phyloP scores from a whole-genome alignment of 2,797 vertebrate genomes.

The Sebastes dallii region DNA sequence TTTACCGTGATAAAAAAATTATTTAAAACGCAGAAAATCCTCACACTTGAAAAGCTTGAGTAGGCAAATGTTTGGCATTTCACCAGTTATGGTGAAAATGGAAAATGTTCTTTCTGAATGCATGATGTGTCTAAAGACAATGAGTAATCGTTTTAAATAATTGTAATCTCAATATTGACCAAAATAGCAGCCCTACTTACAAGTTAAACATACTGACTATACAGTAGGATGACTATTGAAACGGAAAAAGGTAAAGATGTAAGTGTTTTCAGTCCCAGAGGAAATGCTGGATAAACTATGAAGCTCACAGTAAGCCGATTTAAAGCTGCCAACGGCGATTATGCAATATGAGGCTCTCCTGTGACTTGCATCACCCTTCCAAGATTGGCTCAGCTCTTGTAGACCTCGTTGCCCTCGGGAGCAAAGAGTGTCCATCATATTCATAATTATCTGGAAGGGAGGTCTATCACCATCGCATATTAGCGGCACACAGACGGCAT shows the following conservation, averaged over 20 bases:
- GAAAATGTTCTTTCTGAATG: no score
- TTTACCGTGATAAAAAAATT: not conserved
- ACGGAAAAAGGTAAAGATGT: constrained; percentile 3
- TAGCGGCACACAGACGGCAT: constrained; percentile 54
- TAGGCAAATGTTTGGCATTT: not conserved
- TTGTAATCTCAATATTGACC: no score
- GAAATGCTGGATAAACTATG: constrained; percentile 19
- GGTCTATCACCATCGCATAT: constrained; percentile 61
- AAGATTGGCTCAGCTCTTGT: constrained; percentile 60
- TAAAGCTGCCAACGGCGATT: constrained; percentile 66
- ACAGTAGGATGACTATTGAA: not conserved
- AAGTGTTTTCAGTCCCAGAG: constrained; percentile 20
- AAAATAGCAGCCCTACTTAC: no score
- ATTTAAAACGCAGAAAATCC: not conserved
- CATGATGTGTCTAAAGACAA: accelerated
- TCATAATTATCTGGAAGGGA: constrained; percentile 67
- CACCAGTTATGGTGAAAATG: not conserved
- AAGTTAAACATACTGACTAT: not conserved
- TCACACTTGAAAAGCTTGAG: not conserved
- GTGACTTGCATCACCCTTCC: constrained; percentile 59
- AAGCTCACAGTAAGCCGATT: constrained; percentile 59
- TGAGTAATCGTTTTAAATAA: no score
- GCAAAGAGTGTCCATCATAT: constrained; percentile 65
- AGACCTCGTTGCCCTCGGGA: constrained; percentile 60
- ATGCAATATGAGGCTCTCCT: constrained; percentile 55